Base-by-base conservation (phyloP, 2,888 invertebrate genomes). In the Phragmatobia fuliginosa region DNA sequence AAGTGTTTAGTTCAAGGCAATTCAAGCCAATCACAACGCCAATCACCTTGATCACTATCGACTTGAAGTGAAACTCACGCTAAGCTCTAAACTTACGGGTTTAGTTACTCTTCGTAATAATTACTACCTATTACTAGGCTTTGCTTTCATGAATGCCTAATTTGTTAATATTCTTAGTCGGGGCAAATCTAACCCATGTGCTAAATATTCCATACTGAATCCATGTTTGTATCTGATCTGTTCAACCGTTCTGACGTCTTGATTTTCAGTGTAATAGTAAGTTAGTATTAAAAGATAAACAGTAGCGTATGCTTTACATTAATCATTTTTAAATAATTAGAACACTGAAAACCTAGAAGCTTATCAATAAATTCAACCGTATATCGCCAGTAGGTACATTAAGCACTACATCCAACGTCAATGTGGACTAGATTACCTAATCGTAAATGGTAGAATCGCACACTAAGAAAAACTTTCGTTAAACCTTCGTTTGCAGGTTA, bases 401-500 rank as follows among this genome's bases (percentile, higher is more conserved):
- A 7, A 21, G 45, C 41, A 41, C 41, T 41, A 45, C 45, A 45
- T 49, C 2, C 21, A 21, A 21, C 49, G 25, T 10, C 11, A 11
- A 52, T 11, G 4, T 52, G 49, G 49, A 49, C 7, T 3, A 52
- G n/a, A n/a, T 21, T 18, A 45, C 21, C 21, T 11, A 25, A 52
- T 11, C 3, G 25, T 52, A n/a, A 25, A 52, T n/a, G 11, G 25
- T 25, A 52, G 25, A 28, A 28, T 28, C 56, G 25, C 52, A 52
- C 5, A 25, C 28, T 41, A 28, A 41, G 16, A 10, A 16, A 10
- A 16, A 41, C 16, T 38, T 8, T 59, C 14, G 8, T 38, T 11
- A 28, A 7, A 16, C 56, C 21, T 59, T 21, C 16, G 25, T 56
- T 61, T 69, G 31, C 56, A 70, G 67, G 64, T 56, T 62, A 62